Evolutionary conservation across 2,888 invertebrate species (phyloP), one percentile per base, ranked within the genome.

Genomic region (Drosophila demipolita): DNA sequence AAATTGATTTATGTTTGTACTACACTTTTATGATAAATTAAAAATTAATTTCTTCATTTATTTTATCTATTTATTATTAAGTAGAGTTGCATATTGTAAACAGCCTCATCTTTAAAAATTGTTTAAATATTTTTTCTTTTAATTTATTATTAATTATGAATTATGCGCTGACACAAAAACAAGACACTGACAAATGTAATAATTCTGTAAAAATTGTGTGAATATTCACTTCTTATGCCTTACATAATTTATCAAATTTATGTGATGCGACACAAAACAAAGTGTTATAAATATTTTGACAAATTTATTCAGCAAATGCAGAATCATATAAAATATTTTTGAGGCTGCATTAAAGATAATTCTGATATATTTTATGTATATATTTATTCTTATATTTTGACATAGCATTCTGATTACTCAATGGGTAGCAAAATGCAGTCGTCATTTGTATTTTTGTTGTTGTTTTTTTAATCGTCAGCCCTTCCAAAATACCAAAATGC

Each of bases 401-500:
- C 6, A 33, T 40, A 11, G 17, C 20, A 33, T 42, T 38, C 3
- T 48, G 73, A 66, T 83, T 84, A 76, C 54, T 69, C 52, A 72
- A 81, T 71, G 52, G 35, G 48, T 63, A 23, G 55, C 52, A 40
- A 50, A n/a, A 20, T 61, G 65, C 38, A 73, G 73, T 40, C 55
- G 54, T 65, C 66, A 68, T 67, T 53, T 32, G 59, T 15, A 1
- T 45, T 20, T 42, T 20, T 12, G 11, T 35, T 7, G 2, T 35
- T 35, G 12, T 75, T 63, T 83, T 82, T 73, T 73, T 75, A 73
- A 68, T 38, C 35, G 45, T 8, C 50, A 48, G 36, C 38, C 58
- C 35, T 49, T 65, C 33, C 33, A 60, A 72, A 69, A 79, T 84
- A 61, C 68, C 38, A 23, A 68, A 83, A 80, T 49, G 73, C 59